Conservation (phyloP, 2,113 vertebrate genomes). For the Nothocercus julius region DNA sequence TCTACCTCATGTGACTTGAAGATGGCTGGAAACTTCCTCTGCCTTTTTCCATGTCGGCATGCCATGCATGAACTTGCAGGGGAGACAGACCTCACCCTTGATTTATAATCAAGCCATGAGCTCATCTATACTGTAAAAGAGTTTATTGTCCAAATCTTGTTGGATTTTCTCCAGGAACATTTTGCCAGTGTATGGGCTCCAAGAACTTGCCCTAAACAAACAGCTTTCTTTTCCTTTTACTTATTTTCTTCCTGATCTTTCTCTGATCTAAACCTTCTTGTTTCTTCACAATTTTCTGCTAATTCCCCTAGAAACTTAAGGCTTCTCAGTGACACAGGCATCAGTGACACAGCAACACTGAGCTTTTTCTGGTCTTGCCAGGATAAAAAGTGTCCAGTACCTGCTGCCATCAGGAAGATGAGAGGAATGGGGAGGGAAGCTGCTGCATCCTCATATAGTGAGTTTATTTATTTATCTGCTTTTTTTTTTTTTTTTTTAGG, state of each 20-base stretch:
- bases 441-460: background rate
- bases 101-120: slow-evolving; percentile 52
- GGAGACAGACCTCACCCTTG: slow-evolving; percentile 22
- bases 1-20: background rate
- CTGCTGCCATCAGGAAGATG: fast-evolving
- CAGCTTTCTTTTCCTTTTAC: background rate
- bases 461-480: too few relatives aligned
- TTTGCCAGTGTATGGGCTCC: background rate
- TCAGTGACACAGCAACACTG: background rate
- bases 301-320: background rate
- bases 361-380: background rate
- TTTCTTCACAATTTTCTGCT: background rate
- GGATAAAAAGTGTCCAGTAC: background rate
- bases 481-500: fast-evolving
- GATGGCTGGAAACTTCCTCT: background rate
- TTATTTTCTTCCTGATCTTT: background rate
- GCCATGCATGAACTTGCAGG: slow-evolving; percentile 37
- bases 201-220: background rate
- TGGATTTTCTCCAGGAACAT: slow-evolving; percentile 7
- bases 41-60: background rate
- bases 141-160: slow-evolving; percentile 24
- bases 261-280: background rate
- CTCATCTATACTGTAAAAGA: slow-evolving; percentile 38
- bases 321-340: background rate
- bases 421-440: background rate